Conservation (phyloP, 2,888 invertebrate species). For the Microctonus aethiopoides region DNA sequence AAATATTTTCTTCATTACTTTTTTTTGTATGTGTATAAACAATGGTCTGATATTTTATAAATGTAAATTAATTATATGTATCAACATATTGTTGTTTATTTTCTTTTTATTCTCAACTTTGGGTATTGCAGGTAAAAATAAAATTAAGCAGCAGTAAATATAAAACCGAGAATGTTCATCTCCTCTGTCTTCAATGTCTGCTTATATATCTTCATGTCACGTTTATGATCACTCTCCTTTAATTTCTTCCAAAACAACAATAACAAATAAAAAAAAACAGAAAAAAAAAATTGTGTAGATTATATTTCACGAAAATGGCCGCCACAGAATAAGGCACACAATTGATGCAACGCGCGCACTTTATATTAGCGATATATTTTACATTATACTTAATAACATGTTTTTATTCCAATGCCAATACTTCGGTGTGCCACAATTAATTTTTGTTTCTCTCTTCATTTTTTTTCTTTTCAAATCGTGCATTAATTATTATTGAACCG, state of each 20-base stretch:
- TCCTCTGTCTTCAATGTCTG: background rate
- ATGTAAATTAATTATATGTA: too few relatives aligned
- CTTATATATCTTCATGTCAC: background rate
- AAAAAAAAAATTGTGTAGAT: slow-evolving; percentile 37
- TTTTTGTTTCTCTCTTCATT: slow-evolving; percentile 13
- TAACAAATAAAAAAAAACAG: slow-evolving; percentile 23
- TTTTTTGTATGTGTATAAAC: too few relatives aligned
- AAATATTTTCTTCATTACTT: too few relatives aligned
- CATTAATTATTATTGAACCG: too few relatives aligned
- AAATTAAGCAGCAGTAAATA: background rate
- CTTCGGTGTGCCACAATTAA: slow-evolving; percentile 19
- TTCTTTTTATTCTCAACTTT: too few relatives aligned
- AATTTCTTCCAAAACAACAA: slow-evolving; percentile 39
- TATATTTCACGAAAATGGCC: slow-evolving; percentile 63
- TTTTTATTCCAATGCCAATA: slow-evolving; percentile 11
- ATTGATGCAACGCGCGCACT: slow-evolving; percentile 66
- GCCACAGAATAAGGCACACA: slow-evolving; percentile 67
- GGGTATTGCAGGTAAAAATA: background rate
- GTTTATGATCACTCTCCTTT: slow-evolving; percentile 14
- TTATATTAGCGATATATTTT: slow-evolving; percentile 49
- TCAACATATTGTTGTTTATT: too few relatives aligned
- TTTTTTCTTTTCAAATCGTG: slow-evolving; percentile 9
- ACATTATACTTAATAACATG: slow-evolving; percentile 40
- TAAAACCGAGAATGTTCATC: background rate
- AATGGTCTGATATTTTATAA: too few relatives aligned